These are phyloP conservation scores for Saimiri boliviensis DNA, from an alignment of 2,113 vertebrate genomes.

Conservation along the genomic window DNA sequence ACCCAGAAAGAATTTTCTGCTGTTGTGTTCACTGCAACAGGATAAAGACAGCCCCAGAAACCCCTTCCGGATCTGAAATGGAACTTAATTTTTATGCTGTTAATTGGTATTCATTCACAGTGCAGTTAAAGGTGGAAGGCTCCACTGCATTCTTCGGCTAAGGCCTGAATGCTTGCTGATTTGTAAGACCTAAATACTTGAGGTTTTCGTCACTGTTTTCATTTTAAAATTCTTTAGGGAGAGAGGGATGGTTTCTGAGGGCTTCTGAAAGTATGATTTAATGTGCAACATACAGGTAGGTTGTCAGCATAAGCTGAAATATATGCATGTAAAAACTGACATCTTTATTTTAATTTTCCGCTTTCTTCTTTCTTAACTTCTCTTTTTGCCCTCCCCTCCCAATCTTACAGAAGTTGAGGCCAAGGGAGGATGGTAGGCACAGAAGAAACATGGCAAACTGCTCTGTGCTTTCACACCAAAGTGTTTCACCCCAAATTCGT, in stretches of 20 bases:
- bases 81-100: not conserved
- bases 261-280: slow-evolving; percentile 54
- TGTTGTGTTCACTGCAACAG: slow-evolving; percentile 51
- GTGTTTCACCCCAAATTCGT: not conserved
- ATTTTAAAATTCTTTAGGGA: slow-evolving; percentile 72
- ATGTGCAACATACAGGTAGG: slow-evolving; percentile 84
- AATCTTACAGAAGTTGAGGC: slow-evolving; percentile 2
- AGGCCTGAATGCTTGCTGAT: slow-evolving; percentile 63
- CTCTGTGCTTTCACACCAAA: slow-evolving; percentile 75
- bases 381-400: not conserved
- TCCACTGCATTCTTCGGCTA: slow-evolving; percentile 46
- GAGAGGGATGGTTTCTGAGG: slow-evolving; percentile 66
- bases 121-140: slow-evolving; percentile 43
- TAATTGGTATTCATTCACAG: not conserved
- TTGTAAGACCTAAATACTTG: slow-evolving; percentile 19
- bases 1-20: slow-evolving; percentile 66
- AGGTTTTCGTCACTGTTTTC: slow-evolving; percentile 32
- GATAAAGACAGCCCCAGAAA: slow-evolving; percentile 34
- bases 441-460: slow-evolving; percentile 61
- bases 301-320: slow-evolving; percentile 71
- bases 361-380: not conserved
- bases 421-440: slow-evolving; percentile 52
- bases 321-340: slow-evolving; percentile 58
- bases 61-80: not conserved
- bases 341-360: not conserved